Evolutionary conservation across 2,888 invertebrate species (phyloP), one percentile per base, ranked within the genome.

Genomic region (Ectropis crepuscularia): DNA sequence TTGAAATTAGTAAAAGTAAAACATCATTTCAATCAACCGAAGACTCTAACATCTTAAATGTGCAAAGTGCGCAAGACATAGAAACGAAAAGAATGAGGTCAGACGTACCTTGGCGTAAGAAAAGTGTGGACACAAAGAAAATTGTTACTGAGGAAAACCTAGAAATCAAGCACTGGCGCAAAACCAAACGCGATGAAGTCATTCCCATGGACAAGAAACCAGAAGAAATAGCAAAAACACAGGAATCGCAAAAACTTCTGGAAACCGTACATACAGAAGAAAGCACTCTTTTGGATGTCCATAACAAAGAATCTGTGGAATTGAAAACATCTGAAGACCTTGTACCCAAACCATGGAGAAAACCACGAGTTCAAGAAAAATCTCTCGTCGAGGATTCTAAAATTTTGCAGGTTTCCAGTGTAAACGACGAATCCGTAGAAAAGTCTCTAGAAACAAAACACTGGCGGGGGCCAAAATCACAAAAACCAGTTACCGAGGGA

Each of bases 71-170:
- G 53, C 81, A 90, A 74, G 84, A 90, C 47, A 68, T 85, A 28
- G 81, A 89, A 61, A 80, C 81, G 6, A 88, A 76, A 65, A 83
- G 81, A 72, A 67, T 79, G 7, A 68, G 70, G 6, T 69, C 70
- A 16, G 75, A 75, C 51, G 82, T 86, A 6, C 92, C 92, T 1
- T 92, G 92, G 92, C 86, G 92, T n/a, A 81, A 69, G 58, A 77
- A 79, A 68, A 74, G 68, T 57, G 16, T 68, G 10, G 68, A 74
- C 57, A 70, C 67, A 12, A 69, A 57, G 12, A 50, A 75, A 70
- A 71, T 69, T 61, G 70, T 60, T 36, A 73, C 71, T 67, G 73
- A 80, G 63, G 76, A 81, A 61, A 67, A 63, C 45, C 50, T 76
- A 63, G 74, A 81, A 70, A 68, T 75, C 0, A 85, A 77, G 67